Percentiles rank a stretch among this genome's conserved stretches.
Conservation (phyloP, 92 coral and sea anemone genomes). For the Porites evermanni region DNA sequence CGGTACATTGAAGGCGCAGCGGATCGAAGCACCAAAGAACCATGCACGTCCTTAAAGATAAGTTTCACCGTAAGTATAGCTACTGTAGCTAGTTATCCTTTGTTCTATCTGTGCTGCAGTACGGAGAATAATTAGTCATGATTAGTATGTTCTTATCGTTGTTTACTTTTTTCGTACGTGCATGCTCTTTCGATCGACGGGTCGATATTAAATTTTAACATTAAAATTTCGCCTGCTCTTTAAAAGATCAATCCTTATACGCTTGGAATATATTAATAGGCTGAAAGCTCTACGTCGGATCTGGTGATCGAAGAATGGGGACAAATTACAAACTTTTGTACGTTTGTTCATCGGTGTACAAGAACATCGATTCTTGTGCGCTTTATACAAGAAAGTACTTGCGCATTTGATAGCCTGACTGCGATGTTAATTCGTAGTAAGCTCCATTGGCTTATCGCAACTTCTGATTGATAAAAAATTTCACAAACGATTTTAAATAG, state of each 20-base stretch:
- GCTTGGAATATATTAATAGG: conserved; percentile 2
- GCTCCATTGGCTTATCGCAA: too few species aligned
- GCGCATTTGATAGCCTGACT: neutral
- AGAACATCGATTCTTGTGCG: neutral
- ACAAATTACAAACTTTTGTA: neutral
- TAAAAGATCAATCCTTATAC: neutral
- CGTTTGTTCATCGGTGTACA: neutral
- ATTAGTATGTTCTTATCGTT: neutral
- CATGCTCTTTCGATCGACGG: too few species aligned
- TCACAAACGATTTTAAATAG: too few species aligned
- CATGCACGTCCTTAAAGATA: conserved; percentile 58
- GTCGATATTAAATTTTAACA: too few species aligned
- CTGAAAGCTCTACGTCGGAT: neutral
- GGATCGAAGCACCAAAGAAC: conserved; percentile 1
- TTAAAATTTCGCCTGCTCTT: neutral
- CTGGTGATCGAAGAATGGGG: neutral
- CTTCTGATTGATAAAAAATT: too few species aligned
- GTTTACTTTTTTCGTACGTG: conserved; percentile 9
- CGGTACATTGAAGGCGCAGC: neutral
- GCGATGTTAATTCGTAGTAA: too few species aligned
- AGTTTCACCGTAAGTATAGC: conserved; percentile 54
- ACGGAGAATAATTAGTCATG: neutral
- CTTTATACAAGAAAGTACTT: neutral
- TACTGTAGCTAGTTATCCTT: neutral
- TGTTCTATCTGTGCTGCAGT: neutral